These are phyloP conservation scores for Gopherus flavomarginatus DNA, from an alignment of 2,113 vertebrate species.

Conservation along the genomic window DNA sequence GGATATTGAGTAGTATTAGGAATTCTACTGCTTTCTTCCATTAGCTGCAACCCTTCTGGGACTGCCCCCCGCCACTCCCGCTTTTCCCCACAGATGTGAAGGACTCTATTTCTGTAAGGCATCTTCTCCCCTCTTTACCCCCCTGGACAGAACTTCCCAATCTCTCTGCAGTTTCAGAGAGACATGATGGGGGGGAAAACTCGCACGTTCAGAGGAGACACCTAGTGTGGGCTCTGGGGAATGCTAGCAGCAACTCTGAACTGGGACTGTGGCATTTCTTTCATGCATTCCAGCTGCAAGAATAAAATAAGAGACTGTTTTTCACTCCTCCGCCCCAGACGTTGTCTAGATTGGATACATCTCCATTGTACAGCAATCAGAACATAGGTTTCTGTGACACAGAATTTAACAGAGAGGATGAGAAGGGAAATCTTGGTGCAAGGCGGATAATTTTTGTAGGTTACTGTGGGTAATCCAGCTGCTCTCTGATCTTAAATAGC, in stretches of 20 bases:
- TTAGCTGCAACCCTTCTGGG: not conserved
- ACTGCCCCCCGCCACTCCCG: not conserved
- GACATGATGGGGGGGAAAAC: not conserved
- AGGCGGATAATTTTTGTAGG: not conserved
- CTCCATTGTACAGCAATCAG: not conserved
- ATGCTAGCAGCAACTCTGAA: not conserved
- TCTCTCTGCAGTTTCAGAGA: not conserved
- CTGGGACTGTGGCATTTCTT: not conserved
- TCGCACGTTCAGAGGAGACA: slow-evolving; percentile 40
- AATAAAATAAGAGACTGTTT: not conserved
- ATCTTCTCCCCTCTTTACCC: not conserved
- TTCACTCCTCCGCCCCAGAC: not conserved
- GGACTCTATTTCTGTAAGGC: not conserved
- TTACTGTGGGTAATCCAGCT: not conserved
- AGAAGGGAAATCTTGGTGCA: not conserved
- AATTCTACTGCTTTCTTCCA: not conserved
- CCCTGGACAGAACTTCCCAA: not conserved
- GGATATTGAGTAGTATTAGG: not conserved
- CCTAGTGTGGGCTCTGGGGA: slow-evolving; percentile 20
- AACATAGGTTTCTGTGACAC: not conserved
- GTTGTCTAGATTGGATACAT: not conserved
- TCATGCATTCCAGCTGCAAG: not conserved
- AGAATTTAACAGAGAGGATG: not conserved
- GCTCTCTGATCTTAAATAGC: not conserved
- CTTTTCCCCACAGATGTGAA: not conserved